Conservation (phyloP, 2,888 invertebrate genomes). For the Acronicta aceris region DNA sequence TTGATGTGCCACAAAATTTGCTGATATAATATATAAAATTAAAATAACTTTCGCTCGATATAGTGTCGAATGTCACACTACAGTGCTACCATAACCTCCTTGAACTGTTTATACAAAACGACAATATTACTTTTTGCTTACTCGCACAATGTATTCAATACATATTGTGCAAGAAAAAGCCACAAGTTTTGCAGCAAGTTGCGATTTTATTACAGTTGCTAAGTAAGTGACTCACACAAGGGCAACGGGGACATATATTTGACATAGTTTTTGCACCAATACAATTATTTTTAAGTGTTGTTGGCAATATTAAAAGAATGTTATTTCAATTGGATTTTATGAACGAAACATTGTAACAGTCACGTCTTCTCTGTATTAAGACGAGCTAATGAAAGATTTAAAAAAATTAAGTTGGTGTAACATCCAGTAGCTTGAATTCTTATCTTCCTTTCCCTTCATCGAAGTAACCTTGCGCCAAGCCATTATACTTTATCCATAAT, state of each 20-base stretch:
- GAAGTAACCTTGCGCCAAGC: too few relatives aligned
- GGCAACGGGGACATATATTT: constrained; percentile 42
- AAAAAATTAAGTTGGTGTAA: constrained; percentile 2
- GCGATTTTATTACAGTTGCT: constrained; percentile 44
- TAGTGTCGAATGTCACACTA: neutral
- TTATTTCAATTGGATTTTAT: constrained; percentile 19
- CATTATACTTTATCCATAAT: too few relatives aligned
- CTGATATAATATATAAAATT: too few relatives aligned
- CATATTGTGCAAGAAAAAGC: constrained; percentile 46
- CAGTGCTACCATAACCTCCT: constrained; percentile 20
- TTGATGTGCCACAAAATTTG: too few relatives aligned
- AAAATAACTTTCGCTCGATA: too few relatives aligned
- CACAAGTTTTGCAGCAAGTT: constrained; percentile 29
- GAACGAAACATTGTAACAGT: constrained; percentile 20
- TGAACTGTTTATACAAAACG: constrained; percentile 29
- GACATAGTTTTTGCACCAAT: constrained; percentile 39
- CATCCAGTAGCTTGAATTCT: too few relatives aligned
- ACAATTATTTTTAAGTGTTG: constrained; percentile 33
- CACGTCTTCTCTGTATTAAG: constrained; percentile 24
- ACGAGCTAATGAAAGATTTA: constrained; percentile 3
- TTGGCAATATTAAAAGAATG: constrained; percentile 19
- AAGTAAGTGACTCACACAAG: constrained; percentile 50
- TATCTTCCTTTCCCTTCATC: too few relatives aligned
- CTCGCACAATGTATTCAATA: constrained; percentile 31
- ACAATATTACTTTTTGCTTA: constrained; percentile 40